Evolutionary conservation across 2,113 vertebrate species (phyloP), one percentile per base, ranked within the genome.

Genomic region (Nothoprocta pentlandii): DNA sequence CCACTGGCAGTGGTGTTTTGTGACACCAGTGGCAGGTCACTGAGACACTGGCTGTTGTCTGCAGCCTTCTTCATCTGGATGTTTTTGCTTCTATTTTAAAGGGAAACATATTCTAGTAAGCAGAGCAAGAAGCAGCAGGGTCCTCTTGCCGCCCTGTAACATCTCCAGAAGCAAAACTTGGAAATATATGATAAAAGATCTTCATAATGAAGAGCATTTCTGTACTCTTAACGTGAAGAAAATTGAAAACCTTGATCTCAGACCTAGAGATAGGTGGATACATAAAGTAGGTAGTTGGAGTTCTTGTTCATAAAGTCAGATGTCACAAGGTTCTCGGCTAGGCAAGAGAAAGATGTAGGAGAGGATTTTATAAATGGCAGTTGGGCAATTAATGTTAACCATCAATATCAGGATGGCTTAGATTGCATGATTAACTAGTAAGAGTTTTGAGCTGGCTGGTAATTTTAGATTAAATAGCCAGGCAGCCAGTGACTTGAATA

Each of bases 401-500:
- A 95, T 96, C 94, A 90, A 95, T 95, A 97, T 95, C 90, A 90
- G 86, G 94, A 94, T 90, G 92, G 88, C 96, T 97, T 95, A 95
- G 96, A 97, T 96, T 93, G 87, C 94, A 94, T 95, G 93, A 97
- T 97, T 97, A 95, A 96, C 96, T 95, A 95, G 96, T 96, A 95
- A 97, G 96, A 95, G 83, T 96, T 96, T 95, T 92, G 90, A 97
- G 86, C 88, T 94, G 93, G 85, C 93, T 97, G 93, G 90, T 97
- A 97, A 96, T 97, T 97, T 95, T 95, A 95, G 95, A 96, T 97
- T 97, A 96, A 96, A 97, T 97, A 95, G 94, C 93, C 93, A 96
- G 93, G 90, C 88, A 93, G 74, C 30, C 88, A 92, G 94, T 97
- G 95, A 94, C 93, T 95, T 97, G 95, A 97, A 95, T 97, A 95